A percentile compares a stretch with the other conserved stretches of the same genome.
phyloP scores from a whole-genome alignment of 2,113 vertebrate genomes.

The Alouatta palliata region DNA sequence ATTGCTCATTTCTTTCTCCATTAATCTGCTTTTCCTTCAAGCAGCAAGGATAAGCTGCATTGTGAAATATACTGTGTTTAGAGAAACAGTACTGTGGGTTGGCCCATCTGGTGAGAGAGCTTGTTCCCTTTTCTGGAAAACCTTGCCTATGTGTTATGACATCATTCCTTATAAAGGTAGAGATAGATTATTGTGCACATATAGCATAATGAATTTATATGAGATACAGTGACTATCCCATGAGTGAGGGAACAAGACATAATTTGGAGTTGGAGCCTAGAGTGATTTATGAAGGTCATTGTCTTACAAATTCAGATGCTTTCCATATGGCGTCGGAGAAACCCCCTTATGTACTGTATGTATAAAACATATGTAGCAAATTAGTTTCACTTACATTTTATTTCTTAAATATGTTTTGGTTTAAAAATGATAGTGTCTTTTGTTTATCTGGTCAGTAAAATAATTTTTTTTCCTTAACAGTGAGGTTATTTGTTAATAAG shows the following conservation, averaged over 20 bases:
- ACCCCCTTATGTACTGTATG: constrained; percentile 80
- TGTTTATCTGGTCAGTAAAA: constrained; percentile 79
- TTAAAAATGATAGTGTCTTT: constrained; percentile 80
- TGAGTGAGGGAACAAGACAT: constrained; percentile 83
- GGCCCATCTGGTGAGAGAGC: constrained; percentile 73
- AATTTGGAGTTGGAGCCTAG: constrained; percentile 84
- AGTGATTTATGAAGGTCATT: constrained; percentile 90
- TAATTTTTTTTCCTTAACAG: constrained; percentile 62
- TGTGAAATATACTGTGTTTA: neutral
- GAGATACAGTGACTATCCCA: constrained; percentile 83
- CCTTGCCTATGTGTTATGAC: constrained; percentile 79
- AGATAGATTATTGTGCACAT: constrained; percentile 79
- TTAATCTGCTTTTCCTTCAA: constrained; percentile 44
- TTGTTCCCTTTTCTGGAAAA: constrained; percentile 61
- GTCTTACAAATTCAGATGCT: constrained; percentile 87
- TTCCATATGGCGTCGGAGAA: constrained; percentile 87
- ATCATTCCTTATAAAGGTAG: constrained; percentile 83
- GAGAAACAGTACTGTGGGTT: neutral
- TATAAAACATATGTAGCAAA: constrained; percentile 86
- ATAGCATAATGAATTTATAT: constrained; percentile 81
- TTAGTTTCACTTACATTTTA: constrained; percentile 83
- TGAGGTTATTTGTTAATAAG: constrained; percentile 59
- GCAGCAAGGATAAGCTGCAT: neutral
- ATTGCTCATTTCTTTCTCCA: neutral
- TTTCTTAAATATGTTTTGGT: constrained; percentile 78